Evolutionary conservation across 2,888 invertebrate species (phyloP).

Genomic region (Scaptomyza reducta): DNA sequence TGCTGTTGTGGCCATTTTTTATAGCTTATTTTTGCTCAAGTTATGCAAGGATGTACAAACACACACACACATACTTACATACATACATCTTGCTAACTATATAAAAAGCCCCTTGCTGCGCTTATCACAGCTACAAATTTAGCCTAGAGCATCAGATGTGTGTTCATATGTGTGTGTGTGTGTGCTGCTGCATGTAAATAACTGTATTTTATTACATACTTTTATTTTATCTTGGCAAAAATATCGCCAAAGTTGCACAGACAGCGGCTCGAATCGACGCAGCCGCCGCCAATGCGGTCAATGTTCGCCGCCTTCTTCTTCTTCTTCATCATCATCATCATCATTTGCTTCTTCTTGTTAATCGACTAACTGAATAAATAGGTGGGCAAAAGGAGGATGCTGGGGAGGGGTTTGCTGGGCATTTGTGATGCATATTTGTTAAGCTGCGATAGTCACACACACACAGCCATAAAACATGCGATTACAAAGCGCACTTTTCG

Average conservation of each 20-base stretch:
- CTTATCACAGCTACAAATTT: slow-evolving; percentile 69
- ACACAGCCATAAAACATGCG: slow-evolving; percentile 7
- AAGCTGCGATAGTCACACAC: slow-evolving; percentile 40
- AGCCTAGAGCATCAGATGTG: slow-evolving; percentile 65
- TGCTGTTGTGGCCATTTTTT: slow-evolving; percentile 48
- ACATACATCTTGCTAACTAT: neutral
- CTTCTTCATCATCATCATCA: slow-evolving; percentile 18
- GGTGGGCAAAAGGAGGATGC: neutral
- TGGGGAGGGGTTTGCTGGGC: neutral
- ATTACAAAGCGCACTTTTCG: slow-evolving; percentile 43
- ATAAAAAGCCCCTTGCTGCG: slow-evolving; percentile 20
- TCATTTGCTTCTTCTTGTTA: slow-evolving; percentile 22
- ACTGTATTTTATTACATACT: slow-evolving; percentile 76
- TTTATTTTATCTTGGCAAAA: slow-evolving; percentile 77
- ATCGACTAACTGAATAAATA: slow-evolving; percentile 25
- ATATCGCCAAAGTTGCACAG: slow-evolving; percentile 74
- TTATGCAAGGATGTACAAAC: slow-evolving; percentile 67
- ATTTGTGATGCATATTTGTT: slow-evolving; percentile 34
- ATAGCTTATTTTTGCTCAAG: slow-evolving; percentile 28
- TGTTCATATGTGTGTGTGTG: slow-evolving; percentile 1
- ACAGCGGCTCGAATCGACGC: slow-evolving; percentile 67
- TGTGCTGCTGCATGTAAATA: slow-evolving; percentile 68
- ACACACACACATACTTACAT: neutral
- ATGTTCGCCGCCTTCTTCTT: slow-evolving; percentile 55
- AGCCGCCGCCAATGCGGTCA: slow-evolving; percentile 70